Evolutionary conservation across 2,113 vertebrate species (phyloP).

Genomic region (Chaetodon trifascialis): DNA sequence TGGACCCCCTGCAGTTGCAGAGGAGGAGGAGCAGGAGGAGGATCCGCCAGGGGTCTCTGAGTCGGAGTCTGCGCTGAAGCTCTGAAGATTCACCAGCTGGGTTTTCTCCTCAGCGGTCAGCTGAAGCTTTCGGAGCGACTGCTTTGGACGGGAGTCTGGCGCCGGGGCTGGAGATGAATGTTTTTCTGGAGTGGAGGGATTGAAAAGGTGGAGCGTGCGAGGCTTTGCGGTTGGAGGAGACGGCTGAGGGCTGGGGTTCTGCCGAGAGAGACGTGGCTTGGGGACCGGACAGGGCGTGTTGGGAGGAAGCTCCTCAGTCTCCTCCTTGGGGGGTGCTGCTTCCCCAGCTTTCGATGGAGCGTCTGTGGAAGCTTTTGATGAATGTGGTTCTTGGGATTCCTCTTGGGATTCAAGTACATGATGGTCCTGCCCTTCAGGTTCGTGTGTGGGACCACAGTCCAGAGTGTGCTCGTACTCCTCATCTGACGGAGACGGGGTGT

Average conservation of each 20-base stretch:
- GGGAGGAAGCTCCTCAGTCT: not conserved
- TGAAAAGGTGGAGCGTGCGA: constrained; percentile 55
- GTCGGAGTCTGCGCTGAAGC: constrained; percentile 83
- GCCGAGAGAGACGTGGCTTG: constrained; percentile 73
- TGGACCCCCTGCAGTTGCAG: constrained; percentile 66
- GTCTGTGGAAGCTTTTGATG: not conserved
- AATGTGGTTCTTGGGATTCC: constrained; percentile 4
- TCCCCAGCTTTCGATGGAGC: not conserved
- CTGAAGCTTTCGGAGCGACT: constrained; percentile 79
- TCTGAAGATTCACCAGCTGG: constrained; percentile 85
- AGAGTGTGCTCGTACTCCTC: constrained; percentile 62
- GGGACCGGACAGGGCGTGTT: constrained; percentile 65
- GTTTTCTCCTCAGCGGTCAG: constrained; percentile 84
- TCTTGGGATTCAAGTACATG: constrained; percentile 19
- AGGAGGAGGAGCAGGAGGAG: constrained; percentile 82
- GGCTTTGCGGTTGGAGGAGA: constrained; percentile 78
- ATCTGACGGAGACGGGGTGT: constrained; percentile 67
- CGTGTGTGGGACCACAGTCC: constrained; percentile 32
- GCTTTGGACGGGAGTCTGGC: constrained; percentile 69
- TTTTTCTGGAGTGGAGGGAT: constrained; percentile 9
- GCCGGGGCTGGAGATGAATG: not conserved
- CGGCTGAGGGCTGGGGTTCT: constrained; percentile 43
- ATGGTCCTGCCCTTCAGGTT: constrained; percentile 24
- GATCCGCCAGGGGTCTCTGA: constrained; percentile 77
- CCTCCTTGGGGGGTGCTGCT: not conserved